Conservation (phyloP, 2,888 invertebrate genomes). For the Mantis religiosa region DNA sequence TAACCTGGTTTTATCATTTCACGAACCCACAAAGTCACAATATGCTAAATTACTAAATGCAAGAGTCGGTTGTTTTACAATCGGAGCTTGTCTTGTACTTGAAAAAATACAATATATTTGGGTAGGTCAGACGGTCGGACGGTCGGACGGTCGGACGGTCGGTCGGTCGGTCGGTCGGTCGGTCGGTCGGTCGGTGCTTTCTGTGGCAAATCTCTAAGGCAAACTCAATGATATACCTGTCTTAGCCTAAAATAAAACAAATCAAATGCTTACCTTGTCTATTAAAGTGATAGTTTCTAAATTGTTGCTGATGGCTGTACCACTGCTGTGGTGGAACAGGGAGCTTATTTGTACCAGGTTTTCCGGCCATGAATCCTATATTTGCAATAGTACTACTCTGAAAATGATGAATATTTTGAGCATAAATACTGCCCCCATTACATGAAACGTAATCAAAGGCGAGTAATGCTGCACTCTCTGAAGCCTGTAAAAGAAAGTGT, state of each 20-base stretch:
- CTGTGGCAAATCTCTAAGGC: too few species aligned
- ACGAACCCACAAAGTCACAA: too few species aligned
- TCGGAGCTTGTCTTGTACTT: too few species aligned
- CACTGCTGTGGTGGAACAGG: conserved; percentile 36
- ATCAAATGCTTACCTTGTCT: background rate
- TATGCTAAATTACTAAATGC: too few species aligned
- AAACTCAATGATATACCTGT: too few species aligned
- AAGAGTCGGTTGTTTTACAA: too few species aligned
- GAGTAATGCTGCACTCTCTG: conserved; percentile 14
- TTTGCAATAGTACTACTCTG: background rate
- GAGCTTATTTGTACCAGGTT: conserved; percentile 36
- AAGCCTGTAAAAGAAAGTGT: background rate
- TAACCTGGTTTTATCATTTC: too few species aligned
- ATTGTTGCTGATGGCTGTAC: conserved; percentile 29
- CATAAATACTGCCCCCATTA: background rate
- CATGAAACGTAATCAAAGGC: background rate
- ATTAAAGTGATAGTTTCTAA: background rate
- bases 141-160: too few species aligned
- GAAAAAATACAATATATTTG: too few species aligned
- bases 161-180: too few species aligned
- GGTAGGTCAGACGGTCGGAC: too few species aligned
- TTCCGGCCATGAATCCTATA: conserved; percentile 4
- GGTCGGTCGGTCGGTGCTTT: too few species aligned
- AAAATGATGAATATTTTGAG: background rate
- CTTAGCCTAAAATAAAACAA: background rate